Evolutionary conservation across 2,797 vertebrate species (phyloP).

Genomic region (Myotis findleyi): DNA sequence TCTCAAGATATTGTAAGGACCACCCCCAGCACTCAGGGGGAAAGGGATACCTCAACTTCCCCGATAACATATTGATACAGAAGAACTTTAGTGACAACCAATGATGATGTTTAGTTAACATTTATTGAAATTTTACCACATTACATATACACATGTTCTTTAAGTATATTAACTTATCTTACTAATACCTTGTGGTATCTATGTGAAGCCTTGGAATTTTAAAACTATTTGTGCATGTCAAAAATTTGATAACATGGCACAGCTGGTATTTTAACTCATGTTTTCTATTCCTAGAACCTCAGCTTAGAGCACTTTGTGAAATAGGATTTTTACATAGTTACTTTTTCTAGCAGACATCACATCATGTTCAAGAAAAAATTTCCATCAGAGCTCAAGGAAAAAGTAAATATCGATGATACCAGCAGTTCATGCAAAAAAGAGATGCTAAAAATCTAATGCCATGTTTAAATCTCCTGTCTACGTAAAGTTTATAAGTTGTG

Average conservation of each 20-base stretch:
- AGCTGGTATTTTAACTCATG: background rate
- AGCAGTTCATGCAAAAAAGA: background rate
- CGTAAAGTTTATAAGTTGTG: background rate
- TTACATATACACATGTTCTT: background rate
- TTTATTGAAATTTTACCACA: background rate
- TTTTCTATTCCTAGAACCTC: background rate
- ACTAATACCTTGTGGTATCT: background rate
- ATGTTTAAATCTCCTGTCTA: background rate
- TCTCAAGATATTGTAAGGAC: too few species aligned
- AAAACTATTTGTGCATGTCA: background rate
- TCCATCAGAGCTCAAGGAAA: background rate
- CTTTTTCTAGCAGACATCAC: background rate
- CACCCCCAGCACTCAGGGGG: too few species aligned
- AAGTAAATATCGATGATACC: background rate
- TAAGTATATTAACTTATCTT: background rate
- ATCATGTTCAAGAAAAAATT: background rate
- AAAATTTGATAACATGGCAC: background rate
- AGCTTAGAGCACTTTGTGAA: background rate
- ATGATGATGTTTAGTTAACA: background rate
- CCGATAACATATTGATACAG: background rate
- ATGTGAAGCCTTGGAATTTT: background rate
- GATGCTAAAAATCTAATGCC: background rate
- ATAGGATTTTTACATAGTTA: background rate
- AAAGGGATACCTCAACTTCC: too few species aligned
- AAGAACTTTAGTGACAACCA: background rate